These are phyloP conservation scores for Trididemnum nubilum DNA, from an alignment of 23 tunicate genomes.

Conservation along the genomic window DNA sequence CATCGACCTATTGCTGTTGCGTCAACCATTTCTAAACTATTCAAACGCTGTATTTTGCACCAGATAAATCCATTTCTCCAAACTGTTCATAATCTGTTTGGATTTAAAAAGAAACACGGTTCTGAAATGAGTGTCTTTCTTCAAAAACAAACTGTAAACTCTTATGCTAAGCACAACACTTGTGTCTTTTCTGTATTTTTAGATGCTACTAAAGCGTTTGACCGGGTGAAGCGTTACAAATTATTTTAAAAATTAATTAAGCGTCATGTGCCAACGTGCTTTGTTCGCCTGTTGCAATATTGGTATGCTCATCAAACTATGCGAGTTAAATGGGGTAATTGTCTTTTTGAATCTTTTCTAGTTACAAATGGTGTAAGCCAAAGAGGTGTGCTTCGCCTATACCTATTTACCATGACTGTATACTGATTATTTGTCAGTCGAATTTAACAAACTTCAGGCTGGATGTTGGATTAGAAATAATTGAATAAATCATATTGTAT, in stretches of 20 bases:
- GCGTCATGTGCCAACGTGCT: neutral
- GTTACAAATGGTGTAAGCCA: neutral
- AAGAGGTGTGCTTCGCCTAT: conserved; percentile 15
- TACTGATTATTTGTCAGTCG: neutral
- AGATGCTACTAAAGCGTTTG: conserved; percentile 14
- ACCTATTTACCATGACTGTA: neutral
- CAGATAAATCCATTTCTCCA: neutral
- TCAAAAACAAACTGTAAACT: neutral
- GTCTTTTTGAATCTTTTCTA: neutral
- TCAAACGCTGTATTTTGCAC: neutral
- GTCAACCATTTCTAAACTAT: neutral
- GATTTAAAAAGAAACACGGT: neutral
- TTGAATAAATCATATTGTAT: neutral
- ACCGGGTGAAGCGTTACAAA: neutral
- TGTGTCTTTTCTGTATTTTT: neutral
- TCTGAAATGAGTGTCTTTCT: neutral
- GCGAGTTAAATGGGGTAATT: neutral
- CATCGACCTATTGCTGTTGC: neutral
- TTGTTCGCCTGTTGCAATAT: conserved; percentile 1
- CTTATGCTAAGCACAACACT: neutral
- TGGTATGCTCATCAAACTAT: conserved; percentile 1
- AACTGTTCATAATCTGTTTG: neutral
- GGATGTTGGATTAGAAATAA: neutral
- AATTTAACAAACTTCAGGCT: neutral
- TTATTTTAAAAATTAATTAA: neutral